Evolutionary conservation across 2,113 vertebrate genomes (phyloP), one percentile per base, ranked within the genome.

Genomic region (Tonatia bakeri): DNA sequence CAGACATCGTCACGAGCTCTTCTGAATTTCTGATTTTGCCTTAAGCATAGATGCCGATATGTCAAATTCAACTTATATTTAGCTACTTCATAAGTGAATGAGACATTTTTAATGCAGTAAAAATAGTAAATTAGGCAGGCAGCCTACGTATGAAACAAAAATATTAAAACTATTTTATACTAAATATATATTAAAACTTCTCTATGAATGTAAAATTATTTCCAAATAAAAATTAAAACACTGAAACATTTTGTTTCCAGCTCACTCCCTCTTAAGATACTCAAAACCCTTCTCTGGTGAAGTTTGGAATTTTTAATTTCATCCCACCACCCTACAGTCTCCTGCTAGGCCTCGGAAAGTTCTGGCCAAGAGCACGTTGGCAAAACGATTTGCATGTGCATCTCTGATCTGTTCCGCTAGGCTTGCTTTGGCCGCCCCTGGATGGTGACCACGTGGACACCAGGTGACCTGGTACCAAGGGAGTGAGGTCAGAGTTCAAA

Each of bases 151-250:
- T 69, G 33, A 96, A 67, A 95, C 40, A 80, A 67, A 83, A 28
- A 40, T 11, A 64, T 40, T 40, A 56, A 84, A 70, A 20, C 10
- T 4, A 73, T 65, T 69, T 43, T 76, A 77, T 81, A 77, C 20
- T 61, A 80, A 90, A 83, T 14, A 91, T 24, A 67, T 54, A 64
- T 16, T 56, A 11, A 14, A 50, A 86, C 72, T 92, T 87, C 96
- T 50, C 47, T 80, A 33, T 20, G 81, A 52, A 31, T 61, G 40
- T 81, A 64, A 26, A 73, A 92, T 77, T 56, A 82, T 82, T 92
- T 92, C 54, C 28, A 79, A 79, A 81, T 69, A 82, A 87, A 95
- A 95, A 81, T 47, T 45, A 75, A 88, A 91, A 94, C 28, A 93
- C 33, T 64, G 61, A 54, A 75, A 59, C 19, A 80, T 65, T 72